phyloP scores from a whole-genome alignment of 2,888 invertebrate genomes.

The Metopia argyrocephala region DNA sequence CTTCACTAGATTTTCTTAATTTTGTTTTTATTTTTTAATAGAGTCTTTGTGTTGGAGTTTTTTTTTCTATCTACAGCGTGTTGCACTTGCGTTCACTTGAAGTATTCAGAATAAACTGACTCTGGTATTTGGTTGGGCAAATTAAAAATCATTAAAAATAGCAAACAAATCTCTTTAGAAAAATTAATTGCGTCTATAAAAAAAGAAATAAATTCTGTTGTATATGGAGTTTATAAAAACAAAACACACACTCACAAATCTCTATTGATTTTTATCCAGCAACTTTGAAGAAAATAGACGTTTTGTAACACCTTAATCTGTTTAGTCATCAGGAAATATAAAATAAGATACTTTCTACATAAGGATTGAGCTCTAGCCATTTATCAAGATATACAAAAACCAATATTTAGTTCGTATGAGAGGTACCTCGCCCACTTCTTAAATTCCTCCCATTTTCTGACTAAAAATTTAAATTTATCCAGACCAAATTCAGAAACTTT shows the following conservation, averaged over 20 bases:
- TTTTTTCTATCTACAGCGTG: conserved; percentile 38
- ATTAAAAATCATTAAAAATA: conserved; percentile 1
- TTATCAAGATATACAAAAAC: too few relatives aligned
- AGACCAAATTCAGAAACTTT: too few relatives aligned
- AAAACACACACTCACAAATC: not conserved
- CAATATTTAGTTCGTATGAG: too few relatives aligned
- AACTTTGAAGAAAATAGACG: not conserved
- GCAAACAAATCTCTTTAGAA: conserved; percentile 45
- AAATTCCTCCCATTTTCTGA: too few relatives aligned
- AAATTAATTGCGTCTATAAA: conserved; percentile 56
- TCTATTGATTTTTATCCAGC: not conserved
- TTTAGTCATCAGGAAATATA: too few relatives aligned
- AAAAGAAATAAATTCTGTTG: conserved; percentile 43
- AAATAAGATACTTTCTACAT: too few relatives aligned
- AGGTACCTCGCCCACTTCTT: too few relatives aligned
- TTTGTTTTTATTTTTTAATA: not conserved
- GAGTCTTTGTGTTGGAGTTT: not conserved
- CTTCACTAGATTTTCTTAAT: conserved; percentile 14
- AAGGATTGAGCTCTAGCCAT: too few relatives aligned
- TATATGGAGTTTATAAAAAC: not conserved
- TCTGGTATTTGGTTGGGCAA: conserved; percentile 56
- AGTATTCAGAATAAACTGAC: conserved; percentile 64
- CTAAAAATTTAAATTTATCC: too few relatives aligned
- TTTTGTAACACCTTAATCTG: too few relatives aligned
- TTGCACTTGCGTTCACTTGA: conserved; percentile 60